Percentiles rank a stretch among this genome's conserved stretches.
Evolutionary conservation across 2,888 invertebrate genomes (phyloP).

Genomic region (Neuroscelio doddi): DNA sequence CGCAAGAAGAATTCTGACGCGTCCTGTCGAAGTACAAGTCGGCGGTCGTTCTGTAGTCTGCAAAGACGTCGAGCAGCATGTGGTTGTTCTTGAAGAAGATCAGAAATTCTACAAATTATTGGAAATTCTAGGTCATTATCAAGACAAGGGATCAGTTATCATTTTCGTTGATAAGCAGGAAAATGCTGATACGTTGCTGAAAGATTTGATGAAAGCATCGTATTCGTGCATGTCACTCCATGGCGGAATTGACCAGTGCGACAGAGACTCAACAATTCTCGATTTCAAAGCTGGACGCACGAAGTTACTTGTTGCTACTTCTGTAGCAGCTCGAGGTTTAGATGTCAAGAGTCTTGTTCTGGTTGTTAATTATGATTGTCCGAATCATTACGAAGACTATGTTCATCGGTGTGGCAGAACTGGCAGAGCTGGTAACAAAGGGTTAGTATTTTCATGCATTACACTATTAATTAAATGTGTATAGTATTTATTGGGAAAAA

Average conservation of each 20-base stretch:
- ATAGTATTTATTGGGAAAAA: too few species aligned
- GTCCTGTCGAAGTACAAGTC: conserved; percentile 97
- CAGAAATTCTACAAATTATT: conserved; percentile 97
- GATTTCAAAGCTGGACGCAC: conserved; percentile 98
- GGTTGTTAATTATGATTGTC: conserved; percentile 99
- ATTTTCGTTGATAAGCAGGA: conserved; percentile 99
- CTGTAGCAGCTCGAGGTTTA: conserved; percentile 97
- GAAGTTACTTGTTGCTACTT: conserved; percentile 95
- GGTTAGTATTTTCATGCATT: conserved; percentile 72
- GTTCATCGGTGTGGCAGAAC: conserved; percentile 97
- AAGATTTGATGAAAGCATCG: conserved; percentile 96
- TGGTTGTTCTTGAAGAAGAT: conserved; percentile 94
- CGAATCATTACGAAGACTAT: conserved; percentile 99
- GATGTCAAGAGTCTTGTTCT: conserved; percentile 98
- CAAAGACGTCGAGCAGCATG: conserved; percentile 97
- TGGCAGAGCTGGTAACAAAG: conserved; percentile 95
- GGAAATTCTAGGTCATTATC: conserved; percentile 96
- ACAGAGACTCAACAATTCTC: conserved; percentile 96
- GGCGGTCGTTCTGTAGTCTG: conserved; percentile 98
- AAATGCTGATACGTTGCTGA: conserved; percentile 92
- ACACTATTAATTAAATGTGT: too few species aligned
- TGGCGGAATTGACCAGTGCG: conserved; percentile 99
- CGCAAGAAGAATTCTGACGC: conserved; percentile 92
- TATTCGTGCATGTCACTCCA: conserved; percentile 98
- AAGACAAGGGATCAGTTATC: conserved; percentile 93